Conservation (phyloP, 2,888 invertebrate species). For the Quadriops clusia region DNA sequence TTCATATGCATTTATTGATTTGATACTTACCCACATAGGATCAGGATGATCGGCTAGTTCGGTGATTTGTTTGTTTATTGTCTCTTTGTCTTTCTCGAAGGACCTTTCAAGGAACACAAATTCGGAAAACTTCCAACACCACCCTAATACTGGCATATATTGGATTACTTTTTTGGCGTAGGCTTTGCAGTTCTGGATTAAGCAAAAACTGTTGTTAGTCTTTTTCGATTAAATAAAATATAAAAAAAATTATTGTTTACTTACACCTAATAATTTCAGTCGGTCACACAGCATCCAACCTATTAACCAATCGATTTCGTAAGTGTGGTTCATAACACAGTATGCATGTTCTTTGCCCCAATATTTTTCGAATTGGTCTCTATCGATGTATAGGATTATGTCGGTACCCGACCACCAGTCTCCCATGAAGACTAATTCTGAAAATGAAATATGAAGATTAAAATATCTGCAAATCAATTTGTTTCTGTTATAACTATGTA, state of each 20-base stretch:
- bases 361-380: constrained; percentile 63
- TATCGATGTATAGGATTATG: constrained; percentile 62
- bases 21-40: constrained; percentile 72
- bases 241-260: constrained; percentile 25
- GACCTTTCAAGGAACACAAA: constrained; percentile 87
- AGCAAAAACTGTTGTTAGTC: constrained; percentile 12
- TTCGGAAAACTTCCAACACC: constrained; percentile 94
- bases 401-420: constrained; percentile 88
- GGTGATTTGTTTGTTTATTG: constrained; percentile 66
- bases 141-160: constrained; percentile 85
- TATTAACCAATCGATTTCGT: constrained; percentile 92
- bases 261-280: constrained; percentile 68
- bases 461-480: no score
- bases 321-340: constrained; percentile 87
- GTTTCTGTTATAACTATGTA: no score
- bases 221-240: constrained; percentile 5
- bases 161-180: constrained; percentile 87
- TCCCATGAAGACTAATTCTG: constrained; percentile 83
- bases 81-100: constrained; percentile 80
- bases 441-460: constrained; percentile 28
- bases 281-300: constrained; percentile 86
- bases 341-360: constrained; percentile 83
- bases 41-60: constrained; percentile 81
- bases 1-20: background rate
- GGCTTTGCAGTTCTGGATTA: constrained; percentile 83